phyloP scores from a whole-genome alignment of 2,888 invertebrate species.

The Drosophila colorata region DNA sequence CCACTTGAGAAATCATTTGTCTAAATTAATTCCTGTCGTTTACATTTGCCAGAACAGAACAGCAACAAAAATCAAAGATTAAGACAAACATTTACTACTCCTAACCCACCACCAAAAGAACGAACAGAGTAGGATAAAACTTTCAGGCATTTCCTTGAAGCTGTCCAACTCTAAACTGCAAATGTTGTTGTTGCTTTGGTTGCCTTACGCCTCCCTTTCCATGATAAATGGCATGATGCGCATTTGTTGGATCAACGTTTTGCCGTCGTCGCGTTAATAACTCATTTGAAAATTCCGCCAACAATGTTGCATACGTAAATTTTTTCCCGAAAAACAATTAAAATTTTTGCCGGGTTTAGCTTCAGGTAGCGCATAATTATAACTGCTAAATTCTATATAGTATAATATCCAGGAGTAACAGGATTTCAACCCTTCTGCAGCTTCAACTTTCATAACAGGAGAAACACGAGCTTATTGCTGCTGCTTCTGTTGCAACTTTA shows the following conservation, averaged over 20 bases:
- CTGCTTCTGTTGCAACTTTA: constrained; percentile 21
- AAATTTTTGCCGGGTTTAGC: constrained; percentile 68
- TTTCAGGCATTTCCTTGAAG: constrained; percentile 47
- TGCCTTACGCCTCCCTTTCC: constrained; percentile 56
- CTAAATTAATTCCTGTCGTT: constrained; percentile 86
- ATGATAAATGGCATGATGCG: constrained; percentile 82
- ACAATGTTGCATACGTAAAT: constrained; percentile 64
- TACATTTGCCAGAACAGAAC: constrained; percentile 82
- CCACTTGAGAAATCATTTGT: constrained; percentile 85
- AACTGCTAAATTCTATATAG: constrained; percentile 47
- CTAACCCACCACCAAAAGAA: constrained; percentile 41
- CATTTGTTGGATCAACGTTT: constrained; percentile 68
- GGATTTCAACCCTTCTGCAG: constrained; percentile 60
- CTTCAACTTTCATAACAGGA: constrained; percentile 4
- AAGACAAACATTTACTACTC: constrained; percentile 84
- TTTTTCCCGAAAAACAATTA: constrained; percentile 79
- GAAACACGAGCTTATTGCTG: not conserved
- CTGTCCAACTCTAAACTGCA: constrained; percentile 52
- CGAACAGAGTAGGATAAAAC: constrained; percentile 21
- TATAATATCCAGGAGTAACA: constrained; percentile 30
- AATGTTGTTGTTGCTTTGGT: constrained; percentile 26
- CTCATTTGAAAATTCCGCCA: constrained; percentile 83
- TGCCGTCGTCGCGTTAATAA: constrained; percentile 79
- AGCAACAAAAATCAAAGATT: constrained; percentile 85
- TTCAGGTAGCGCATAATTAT: constrained; percentile 64